These are phyloP conservation scores for Myanophis thanlyinensis DNA, from an alignment of 2,113 vertebrate species.

Conservation along the genomic window DNA sequence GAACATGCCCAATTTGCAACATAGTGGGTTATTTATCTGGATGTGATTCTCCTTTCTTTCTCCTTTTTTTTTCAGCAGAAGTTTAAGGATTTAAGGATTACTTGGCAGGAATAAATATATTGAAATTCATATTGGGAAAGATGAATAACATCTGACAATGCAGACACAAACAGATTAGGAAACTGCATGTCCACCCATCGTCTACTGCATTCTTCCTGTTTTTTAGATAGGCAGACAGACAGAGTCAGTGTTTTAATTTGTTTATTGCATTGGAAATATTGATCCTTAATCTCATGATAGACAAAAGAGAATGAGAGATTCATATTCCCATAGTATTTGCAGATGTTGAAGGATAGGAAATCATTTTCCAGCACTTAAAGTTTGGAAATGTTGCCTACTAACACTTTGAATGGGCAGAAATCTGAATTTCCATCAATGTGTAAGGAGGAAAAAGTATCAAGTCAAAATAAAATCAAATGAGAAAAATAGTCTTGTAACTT, in stretches of 20 bases:
- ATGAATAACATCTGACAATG: not conserved
- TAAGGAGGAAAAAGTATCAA: not conserved
- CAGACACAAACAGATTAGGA: not conserved
- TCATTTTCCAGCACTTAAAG: not conserved
- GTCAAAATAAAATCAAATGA: not conserved
- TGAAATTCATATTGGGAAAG: not conserved
- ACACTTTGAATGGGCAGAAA: not conserved
- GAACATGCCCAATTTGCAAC: slow-evolving; percentile 28
- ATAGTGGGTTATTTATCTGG: slow-evolving; percentile 19
- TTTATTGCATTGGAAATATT: not conserved
- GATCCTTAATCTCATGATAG: not conserved
- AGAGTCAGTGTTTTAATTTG: not conserved
- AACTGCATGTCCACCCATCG: not conserved
- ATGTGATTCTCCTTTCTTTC: not conserved
- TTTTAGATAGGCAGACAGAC: not conserved
- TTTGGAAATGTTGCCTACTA: not conserved
- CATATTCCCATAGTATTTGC: not conserved
- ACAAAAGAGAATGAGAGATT: not conserved
- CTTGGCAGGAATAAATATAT: not conserved
- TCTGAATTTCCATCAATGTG: not conserved
- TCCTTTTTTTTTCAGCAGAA: slow-evolving; percentile 4
- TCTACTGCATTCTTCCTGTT: not conserved
- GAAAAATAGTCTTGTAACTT: not conserved
- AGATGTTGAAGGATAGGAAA: not conserved
- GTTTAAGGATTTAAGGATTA: not conserved